Conservation (phyloP, 2,797 vertebrate species). For the Chrysolophus pictus region DNA sequence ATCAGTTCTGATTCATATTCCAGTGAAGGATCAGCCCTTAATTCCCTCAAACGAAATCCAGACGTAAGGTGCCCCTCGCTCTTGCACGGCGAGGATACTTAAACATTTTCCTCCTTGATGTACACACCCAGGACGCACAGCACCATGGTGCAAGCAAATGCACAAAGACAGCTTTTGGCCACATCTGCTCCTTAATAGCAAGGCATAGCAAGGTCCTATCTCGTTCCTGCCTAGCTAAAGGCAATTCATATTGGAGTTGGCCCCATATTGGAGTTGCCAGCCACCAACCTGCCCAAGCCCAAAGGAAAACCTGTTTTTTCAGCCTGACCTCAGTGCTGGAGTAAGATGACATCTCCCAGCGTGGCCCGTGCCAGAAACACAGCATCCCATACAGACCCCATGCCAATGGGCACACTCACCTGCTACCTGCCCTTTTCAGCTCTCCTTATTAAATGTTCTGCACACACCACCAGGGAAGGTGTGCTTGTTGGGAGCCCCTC, state of each 20-base stretch:
- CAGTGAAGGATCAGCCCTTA: conserved; percentile 67
- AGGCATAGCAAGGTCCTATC: not conserved
- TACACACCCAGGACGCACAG: fast-evolving
- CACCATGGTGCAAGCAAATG: not conserved
- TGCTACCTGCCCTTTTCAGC: not conserved
- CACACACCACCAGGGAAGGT: not conserved
- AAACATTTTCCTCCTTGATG: not conserved
- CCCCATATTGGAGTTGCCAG: not conserved
- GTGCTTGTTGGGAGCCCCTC: not conserved
- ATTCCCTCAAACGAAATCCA: conserved; percentile 68
- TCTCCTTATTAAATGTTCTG: not conserved
- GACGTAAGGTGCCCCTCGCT: conserved; percentile 33
- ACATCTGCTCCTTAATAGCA: fast-evolving
- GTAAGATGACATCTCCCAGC: not conserved
- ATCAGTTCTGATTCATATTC: conserved; percentile 65
- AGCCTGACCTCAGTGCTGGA: not conserved
- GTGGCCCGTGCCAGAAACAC: not conserved
- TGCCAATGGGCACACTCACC: not conserved
- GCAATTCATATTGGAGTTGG: not conserved
- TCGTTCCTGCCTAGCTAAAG: not conserved
- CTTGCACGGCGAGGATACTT: not conserved
- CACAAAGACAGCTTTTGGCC: not conserved
- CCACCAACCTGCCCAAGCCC: not conserved
- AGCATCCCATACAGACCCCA: not conserved
- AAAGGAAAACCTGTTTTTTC: not conserved